Evolutionary conservation across 2,888 invertebrate genomes (phyloP).

Genomic region (Lasioglossum leucozonium): DNA sequence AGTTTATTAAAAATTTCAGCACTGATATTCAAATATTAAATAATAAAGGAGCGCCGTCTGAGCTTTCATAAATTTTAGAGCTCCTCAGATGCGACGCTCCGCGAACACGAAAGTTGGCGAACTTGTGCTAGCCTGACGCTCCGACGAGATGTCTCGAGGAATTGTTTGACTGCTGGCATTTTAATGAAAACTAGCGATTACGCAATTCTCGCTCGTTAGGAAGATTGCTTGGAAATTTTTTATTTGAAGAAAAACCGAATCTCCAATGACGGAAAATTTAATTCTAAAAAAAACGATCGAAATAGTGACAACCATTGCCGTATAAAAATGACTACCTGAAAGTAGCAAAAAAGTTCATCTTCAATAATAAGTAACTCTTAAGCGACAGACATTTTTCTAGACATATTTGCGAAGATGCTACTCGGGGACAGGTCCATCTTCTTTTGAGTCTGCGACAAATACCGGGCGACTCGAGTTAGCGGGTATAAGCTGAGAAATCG

Average conservation of each 20-base stretch:
- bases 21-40: background rate
- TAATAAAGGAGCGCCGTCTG: background rate
- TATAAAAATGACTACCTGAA: background rate
- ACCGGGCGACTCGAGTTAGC: background rate
- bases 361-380: background rate
- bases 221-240: background rate
- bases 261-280: background rate
- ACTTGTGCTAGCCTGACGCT: background rate
- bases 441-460: background rate
- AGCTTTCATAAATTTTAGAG: background rate
- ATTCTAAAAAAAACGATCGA: background rate
- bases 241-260: background rate
- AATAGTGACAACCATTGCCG: no score
- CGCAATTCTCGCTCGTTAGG: background rate
- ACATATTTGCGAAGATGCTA: background rate
- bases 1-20: slow-evolving; percentile 6
- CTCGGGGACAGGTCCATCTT: background rate
- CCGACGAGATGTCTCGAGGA: background rate
- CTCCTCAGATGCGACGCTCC: background rate
- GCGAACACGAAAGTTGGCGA: background rate
- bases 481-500: background rate
- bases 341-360: background rate
- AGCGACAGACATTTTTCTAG: background rate
- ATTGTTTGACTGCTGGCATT: background rate
- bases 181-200: background rate